Evolutionary conservation across 2,888 invertebrate species (phyloP).

Genomic region (Orchesellides sinensis): DNA sequence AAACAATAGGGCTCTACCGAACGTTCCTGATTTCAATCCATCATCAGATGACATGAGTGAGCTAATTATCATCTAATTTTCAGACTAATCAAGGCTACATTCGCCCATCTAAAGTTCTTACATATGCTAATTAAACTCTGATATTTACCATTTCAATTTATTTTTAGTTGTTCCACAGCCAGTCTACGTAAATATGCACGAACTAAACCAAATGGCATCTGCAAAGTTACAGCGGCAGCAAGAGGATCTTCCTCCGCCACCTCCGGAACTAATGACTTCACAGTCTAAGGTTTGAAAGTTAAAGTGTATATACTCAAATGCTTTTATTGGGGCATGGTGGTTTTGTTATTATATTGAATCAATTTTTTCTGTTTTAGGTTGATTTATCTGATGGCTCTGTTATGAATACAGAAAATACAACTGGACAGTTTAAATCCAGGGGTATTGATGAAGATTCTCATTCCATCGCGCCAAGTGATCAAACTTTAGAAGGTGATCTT

Average conservation of each 20-base stretch:
- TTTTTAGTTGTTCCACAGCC: constrained; percentile 81
- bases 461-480: constrained; percentile 34
- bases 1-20: constrained; percentile 66
- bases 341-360: too few relatives aligned
- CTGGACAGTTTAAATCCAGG: constrained; percentile 16
- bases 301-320: not conserved
- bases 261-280: constrained; percentile 76
- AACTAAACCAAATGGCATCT: constrained; percentile 89
- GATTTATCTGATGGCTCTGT: not conserved
- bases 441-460: constrained; percentile 38
- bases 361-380: not conserved
- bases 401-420: not conserved
- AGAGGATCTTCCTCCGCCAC: constrained; percentile 79
- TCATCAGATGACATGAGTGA: constrained; percentile 76
- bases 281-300: constrained; percentile 65
- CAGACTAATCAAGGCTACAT: not conserved
- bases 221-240: constrained; percentile 78
- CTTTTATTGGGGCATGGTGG: too few relatives aligned
- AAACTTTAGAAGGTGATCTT: constrained; percentile 40
- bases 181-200: constrained; percentile 94
- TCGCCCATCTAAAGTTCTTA: too few relatives aligned
- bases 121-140: too few relatives aligned
- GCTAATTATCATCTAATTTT: constrained; percentile 14
- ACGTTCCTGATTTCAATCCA: constrained; percentile 76
- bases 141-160: too few relatives aligned